Evolutionary conservation across 2,888 invertebrate genomes (phyloP), one percentile per base, ranked within the genome.

Genomic region (Ophraella communa): DNA sequence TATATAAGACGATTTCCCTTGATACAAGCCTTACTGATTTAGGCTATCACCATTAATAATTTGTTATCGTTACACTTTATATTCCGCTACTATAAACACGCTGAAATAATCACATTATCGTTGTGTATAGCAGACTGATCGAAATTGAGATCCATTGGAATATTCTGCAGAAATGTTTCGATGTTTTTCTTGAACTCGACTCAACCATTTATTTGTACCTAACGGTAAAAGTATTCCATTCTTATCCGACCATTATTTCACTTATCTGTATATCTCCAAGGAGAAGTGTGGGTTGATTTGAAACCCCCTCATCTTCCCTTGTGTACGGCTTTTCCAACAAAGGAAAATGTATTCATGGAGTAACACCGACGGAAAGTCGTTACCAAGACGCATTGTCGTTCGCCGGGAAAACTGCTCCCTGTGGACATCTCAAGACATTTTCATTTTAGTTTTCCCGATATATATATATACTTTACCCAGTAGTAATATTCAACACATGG

Each of bases 331-430:
- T 51, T 51, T 51, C 49, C 49, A 51, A 51, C 49, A 51, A 51
- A 57, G 62, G 62, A 81, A 81, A 78, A 78, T 78, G 76, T 78
- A 78, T 78, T 77, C 78, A 78, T 77, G 75, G 76, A 74, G 73
- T 74, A 73, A 74, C 75, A 74, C 72, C 74, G 78, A 77, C 76
- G 77, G 76, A 74, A 77, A 77, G 78, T 76, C 78, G 77, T 78
- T 78, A 78, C 79, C 77, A 81, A 82, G 83, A 83, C 82, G 81
- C 83, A 82, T 83, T 82, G 83, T 82, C 81, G 79, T 81, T 80
- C 78, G 77, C 77, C 74, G 74, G 74, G 75, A 70, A 75, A 80
- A 81, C 77, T 74, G 73, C 75, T 70, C 82, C 77, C 81, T 65
- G 52, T 80, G 80, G 82, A 74, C 76, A 78, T 76, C 78, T 82